Conservation (phyloP, 2,888 invertebrate genomes). For the Autographa gamma region DNA sequence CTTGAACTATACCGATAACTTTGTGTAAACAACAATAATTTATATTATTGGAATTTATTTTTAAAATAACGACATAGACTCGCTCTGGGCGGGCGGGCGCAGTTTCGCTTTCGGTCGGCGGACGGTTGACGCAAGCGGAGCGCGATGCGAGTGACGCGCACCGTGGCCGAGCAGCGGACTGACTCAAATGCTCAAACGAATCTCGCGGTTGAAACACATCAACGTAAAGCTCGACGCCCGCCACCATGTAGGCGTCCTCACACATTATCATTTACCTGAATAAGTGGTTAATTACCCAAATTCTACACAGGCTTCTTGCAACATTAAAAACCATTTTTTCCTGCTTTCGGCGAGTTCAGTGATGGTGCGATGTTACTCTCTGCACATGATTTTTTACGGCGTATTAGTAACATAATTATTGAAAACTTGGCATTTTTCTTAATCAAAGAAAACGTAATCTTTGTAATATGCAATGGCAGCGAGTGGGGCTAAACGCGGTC, state of each 20-base stretch:
- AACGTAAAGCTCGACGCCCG: constrained; percentile 59
- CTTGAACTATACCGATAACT: constrained; percentile 28
- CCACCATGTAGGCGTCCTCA: constrained; percentile 55
- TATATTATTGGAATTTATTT: constrained; percentile 51
- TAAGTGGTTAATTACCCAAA: constrained; percentile 38
- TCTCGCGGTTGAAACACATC: constrained; percentile 59
- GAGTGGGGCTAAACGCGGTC: constrained; percentile 82
- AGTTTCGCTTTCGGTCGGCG: constrained; percentile 56
- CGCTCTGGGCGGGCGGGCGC: constrained; percentile 69
- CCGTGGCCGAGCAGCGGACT: constrained; percentile 70
- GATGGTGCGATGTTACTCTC: neutral
- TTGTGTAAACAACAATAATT: constrained; percentile 36
- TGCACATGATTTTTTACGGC: constrained; percentile 8
- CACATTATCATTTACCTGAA: constrained; percentile 49
- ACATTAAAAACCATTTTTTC: constrained; percentile 6
- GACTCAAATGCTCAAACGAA: constrained; percentile 64
- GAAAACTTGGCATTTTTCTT: constrained; percentile 68
- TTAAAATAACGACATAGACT: constrained; percentile 50
- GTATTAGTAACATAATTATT: constrained; percentile 50
- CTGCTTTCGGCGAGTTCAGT: neutral
- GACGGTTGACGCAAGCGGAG: constrained; percentile 61
- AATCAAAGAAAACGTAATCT: constrained; percentile 77
- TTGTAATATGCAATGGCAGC: constrained; percentile 67
- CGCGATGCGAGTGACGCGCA: constrained; percentile 66
- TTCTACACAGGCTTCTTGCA: constrained; percentile 16